Conservation (phyloP, 1,140 invertebrate species). For the Leptinotarsa lineolata region DNA sequence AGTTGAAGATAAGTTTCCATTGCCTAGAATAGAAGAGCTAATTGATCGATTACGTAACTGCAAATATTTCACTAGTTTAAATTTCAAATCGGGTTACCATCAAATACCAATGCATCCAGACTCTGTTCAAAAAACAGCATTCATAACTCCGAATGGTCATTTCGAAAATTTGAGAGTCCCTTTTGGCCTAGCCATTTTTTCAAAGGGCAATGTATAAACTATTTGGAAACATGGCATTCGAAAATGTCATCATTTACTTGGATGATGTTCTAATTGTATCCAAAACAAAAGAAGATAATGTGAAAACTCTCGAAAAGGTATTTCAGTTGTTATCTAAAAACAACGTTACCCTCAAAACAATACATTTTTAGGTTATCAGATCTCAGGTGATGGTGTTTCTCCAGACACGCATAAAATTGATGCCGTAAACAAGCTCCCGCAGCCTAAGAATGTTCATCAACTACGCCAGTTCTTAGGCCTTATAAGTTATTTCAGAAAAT, state of each 20-base stretch:
- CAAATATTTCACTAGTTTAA: constrained; percentile 39
- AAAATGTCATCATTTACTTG: constrained; percentile 39
- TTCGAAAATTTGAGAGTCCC: constrained; percentile 45
- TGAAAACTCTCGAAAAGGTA: constrained; percentile 47
- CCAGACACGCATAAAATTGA: constrained; percentile 39
- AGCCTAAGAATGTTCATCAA: constrained; percentile 45
- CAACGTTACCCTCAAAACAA: constrained; percentile 37
- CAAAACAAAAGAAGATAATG: constrained; percentile 50
- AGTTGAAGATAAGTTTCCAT: constrained; percentile 53
- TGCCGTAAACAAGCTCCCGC: constrained; percentile 31
- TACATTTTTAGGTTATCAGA: constrained; percentile 21
- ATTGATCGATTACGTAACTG: constrained; percentile 45
- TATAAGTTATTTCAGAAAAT: constrained; percentile 46
- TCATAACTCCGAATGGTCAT: constrained; percentile 48
- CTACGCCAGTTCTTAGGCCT: constrained; percentile 56
- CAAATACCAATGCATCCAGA: constrained; percentile 31
- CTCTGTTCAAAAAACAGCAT: constrained; percentile 47
- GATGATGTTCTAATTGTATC: constrained; percentile 56
- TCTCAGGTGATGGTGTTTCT: constrained; percentile 34
- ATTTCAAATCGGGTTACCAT: constrained; percentile 42
- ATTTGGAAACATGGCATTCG: neutral
- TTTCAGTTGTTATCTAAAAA: constrained; percentile 26
- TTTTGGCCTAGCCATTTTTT: constrained; percentile 41
- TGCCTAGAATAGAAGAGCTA: constrained; percentile 57
- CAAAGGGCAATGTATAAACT: constrained; percentile 24